Conservation (phyloP, 1,140 invertebrate genomes). For the Orchestia grillus region DNA sequence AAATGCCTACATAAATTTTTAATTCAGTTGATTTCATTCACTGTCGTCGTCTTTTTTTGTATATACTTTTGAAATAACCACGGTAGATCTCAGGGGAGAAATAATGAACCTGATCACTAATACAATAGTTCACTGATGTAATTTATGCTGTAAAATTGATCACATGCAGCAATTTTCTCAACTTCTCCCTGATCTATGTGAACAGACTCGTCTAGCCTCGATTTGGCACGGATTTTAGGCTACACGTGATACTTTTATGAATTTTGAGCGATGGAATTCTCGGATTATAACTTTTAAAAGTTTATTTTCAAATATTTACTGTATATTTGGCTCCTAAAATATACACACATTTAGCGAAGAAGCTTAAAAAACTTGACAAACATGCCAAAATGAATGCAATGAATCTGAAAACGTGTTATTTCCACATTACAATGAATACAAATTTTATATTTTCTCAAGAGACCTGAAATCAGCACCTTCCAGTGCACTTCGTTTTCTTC, state of each 20-base stretch:
- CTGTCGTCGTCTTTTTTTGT: no score
- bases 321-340: not conserved
- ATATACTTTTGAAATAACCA: no score
- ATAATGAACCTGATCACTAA: no score
- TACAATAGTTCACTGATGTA: no score
- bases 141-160: not conserved
- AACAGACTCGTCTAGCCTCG: not conserved
- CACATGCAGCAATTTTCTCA: not conserved
- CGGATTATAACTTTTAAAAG: not conserved
- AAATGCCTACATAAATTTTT: no score
- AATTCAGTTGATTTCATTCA: no score
- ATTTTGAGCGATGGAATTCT: not conserved
- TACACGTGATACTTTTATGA: not conserved
- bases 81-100: no score
- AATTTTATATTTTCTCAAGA: not conserved
- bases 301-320: not conserved
- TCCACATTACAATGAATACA: not conserved
- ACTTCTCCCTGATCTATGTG: not conserved
- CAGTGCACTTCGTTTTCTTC: not conserved
- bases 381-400: not conserved
- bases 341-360: not conserved
- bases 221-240: not conserved
- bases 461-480: not conserved
- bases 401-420: not conserved
- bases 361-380: not conserved